Evolutionary conservation across 2,888 invertebrate genomes (phyloP).

Genomic region (Heliconius sara): DNA sequence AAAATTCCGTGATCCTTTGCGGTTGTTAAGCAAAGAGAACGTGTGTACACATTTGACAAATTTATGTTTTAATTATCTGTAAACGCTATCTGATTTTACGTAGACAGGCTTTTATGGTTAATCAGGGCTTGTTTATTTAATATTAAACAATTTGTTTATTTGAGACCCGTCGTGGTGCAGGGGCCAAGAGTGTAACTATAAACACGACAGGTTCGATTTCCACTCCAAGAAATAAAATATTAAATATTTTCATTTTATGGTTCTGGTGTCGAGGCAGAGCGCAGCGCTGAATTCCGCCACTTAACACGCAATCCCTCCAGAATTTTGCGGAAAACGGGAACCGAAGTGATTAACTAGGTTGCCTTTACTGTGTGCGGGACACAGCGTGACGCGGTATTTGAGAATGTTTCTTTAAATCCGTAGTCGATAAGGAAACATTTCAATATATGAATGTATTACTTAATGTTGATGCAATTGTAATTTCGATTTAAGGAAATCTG

Average conservation of each 20-base stretch:
- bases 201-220: too few relatives aligned
- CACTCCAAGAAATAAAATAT: too few relatives aligned
- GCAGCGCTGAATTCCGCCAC: too few relatives aligned
- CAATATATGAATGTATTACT: not conserved
- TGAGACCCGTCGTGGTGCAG: too few relatives aligned
- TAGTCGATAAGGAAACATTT: not conserved
- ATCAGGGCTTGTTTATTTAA: slow-evolving; percentile 1
- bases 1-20: slow-evolving; percentile 47
- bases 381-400: not conserved
- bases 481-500: not conserved
- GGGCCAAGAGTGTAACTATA: too few relatives aligned
- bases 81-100: slow-evolving; percentile 65
- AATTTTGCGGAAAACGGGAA: too few relatives aligned
- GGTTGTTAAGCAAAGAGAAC: slow-evolving; percentile 41
- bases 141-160: not conserved
- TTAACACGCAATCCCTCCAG: too few relatives aligned
- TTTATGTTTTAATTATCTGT: slow-evolving; percentile 68
- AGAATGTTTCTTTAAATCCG: not conserved
- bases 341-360: too few relatives aligned
- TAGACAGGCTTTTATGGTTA: slow-evolving; percentile 39
- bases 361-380: too few relatives aligned
- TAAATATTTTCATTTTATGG: too few relatives aligned
- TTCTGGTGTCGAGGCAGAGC: too few relatives aligned
- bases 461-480: not conserved
- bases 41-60: slow-evolving; percentile 66